Evolutionary conservation across 2,113 vertebrate genomes (phyloP), one percentile per base, ranked within the genome.

Genomic region (Mus musculus): DNA sequence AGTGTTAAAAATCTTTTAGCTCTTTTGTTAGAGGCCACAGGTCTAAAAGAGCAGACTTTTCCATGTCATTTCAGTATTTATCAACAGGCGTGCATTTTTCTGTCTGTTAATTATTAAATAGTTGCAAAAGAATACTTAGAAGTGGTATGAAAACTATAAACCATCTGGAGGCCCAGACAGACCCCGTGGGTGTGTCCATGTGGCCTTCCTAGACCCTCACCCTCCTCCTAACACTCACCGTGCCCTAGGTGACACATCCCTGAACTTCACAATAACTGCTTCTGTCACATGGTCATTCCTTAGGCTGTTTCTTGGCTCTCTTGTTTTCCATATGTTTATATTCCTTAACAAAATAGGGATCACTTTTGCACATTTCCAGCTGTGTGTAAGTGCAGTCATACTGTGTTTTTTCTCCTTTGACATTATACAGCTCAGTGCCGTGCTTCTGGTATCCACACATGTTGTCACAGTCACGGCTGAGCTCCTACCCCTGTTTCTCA

Each of bases 81-180:
- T 92, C 42, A n/a, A 84, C 8, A 61, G 17, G 20, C 2, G 4
- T 69, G 39, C 10, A 61, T 71, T 90, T 95, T 78, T 77, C 16
- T 81, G 49, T 85, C 88, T 71, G 84, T 65, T 72, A 80, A 86
- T 87, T 95, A 56, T 20, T 67, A 42, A 92, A 69, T 88, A 90
- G 22, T 90, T 88, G 67, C 2, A 81, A 86, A 89, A 90, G 46
- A 92, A 86, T 92, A 39, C 22, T 88, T 94, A 54, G 0, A 90
- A 69, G 69, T 46, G 67, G 0, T 63, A 5, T 91, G 86, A 63
- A 46, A 77, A 82, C 39, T 33, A 0, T 82, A 67, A 81, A 33
- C 11, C 56, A 67, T 84, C 39, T 82, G 92, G 17, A 36, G 19
- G 3, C 10, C 10, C 7, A 75, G 56, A 63, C 56, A 9, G 80